phyloP scores from a whole-genome alignment of 1,140 invertebrate genomes.

The Pentalonia nigronervosa region DNA sequence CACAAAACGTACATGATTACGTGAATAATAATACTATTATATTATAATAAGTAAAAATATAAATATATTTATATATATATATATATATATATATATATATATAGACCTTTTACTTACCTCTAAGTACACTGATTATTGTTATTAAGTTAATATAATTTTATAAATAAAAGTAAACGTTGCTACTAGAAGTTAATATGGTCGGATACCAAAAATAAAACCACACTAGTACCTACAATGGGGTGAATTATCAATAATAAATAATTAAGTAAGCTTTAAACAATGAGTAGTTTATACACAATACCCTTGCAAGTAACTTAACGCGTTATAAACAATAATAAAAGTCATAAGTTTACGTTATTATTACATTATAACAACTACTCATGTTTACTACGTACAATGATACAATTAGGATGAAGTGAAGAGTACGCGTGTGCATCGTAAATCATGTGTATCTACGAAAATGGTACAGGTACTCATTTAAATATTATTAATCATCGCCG shows the following conservation, averaged over 20 bases:
- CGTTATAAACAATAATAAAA: slow-evolving; percentile 18
- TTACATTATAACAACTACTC: not conserved
- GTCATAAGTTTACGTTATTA: not conserved
- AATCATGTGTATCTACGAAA: not conserved
- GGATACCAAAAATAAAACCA: not conserved
- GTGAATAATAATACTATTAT: not conserved
- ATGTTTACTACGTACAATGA: not conserved
- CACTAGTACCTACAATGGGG: not conserved
- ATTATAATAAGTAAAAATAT: not conserved
- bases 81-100: no score
- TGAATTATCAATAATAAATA: not conserved
- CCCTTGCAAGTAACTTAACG: not conserved
- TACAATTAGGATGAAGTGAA: not conserved
- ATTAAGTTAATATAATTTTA: not conserved
- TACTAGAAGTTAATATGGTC: not conserved
- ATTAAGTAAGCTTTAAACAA: not conserved
- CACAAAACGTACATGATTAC: not conserved
- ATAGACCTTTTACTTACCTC: no score
- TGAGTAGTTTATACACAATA: not conserved
- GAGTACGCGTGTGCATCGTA: not conserved
- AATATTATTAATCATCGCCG: slow-evolving; percentile 3
- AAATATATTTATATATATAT: no score
- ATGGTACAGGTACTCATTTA: not conserved
- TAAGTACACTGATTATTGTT: not conserved
- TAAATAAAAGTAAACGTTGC: not conserved